A percentile compares a stretch with the other conserved stretches of the same genome.
These are phyloP conservation scores for Xanthostigma xanthostigma DNA, from an alignment of 2,888 invertebrate species.

Conservation along the genomic window DNA sequence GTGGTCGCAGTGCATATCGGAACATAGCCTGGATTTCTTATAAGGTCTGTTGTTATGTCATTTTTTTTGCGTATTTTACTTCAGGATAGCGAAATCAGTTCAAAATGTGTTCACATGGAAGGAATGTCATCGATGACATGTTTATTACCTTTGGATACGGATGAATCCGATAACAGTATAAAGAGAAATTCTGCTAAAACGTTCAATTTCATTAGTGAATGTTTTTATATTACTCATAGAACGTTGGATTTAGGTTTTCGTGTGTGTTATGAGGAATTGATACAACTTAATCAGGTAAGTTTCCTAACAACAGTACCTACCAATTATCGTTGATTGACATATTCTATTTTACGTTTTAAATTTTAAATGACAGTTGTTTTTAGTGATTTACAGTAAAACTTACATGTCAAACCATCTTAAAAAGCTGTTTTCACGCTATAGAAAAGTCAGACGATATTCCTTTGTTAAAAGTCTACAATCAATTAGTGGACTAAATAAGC, in stretches of 20 bases:
- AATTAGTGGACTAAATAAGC: too few species aligned
- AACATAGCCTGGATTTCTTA: too few species aligned
- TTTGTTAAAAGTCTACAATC: too few species aligned
- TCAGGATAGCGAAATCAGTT: slow-evolving; percentile 40
- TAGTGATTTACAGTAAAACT: too few species aligned
- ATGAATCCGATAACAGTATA: slow-evolving; percentile 28
- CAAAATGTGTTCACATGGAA: slow-evolving; percentile 52
- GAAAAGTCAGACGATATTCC: too few species aligned
- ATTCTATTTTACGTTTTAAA: too few species aligned
- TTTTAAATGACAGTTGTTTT: too few species aligned
- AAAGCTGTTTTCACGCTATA: too few species aligned
- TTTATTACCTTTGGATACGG: slow-evolving; percentile 49
- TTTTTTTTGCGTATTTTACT: slow-evolving; percentile 12
- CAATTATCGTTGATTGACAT: too few species aligned
- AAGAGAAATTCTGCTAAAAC: slow-evolving; percentile 37
- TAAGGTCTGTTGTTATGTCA: slow-evolving; percentile 1
- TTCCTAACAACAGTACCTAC: too few species aligned
- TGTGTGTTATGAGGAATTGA: slow-evolving; percentile 50
- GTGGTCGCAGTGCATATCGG: too few species aligned
- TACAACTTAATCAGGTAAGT: slow-evolving; percentile 40
- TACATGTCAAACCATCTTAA: too few species aligned
- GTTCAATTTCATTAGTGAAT: slow-evolving; percentile 78
- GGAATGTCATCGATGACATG: slow-evolving; percentile 64
- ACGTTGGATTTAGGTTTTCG: slow-evolving; percentile 66
- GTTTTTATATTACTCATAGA: slow-evolving; percentile 82